phyloP scores from a whole-genome alignment of 2,113 vertebrate species.

The Callipepla squamata region DNA sequence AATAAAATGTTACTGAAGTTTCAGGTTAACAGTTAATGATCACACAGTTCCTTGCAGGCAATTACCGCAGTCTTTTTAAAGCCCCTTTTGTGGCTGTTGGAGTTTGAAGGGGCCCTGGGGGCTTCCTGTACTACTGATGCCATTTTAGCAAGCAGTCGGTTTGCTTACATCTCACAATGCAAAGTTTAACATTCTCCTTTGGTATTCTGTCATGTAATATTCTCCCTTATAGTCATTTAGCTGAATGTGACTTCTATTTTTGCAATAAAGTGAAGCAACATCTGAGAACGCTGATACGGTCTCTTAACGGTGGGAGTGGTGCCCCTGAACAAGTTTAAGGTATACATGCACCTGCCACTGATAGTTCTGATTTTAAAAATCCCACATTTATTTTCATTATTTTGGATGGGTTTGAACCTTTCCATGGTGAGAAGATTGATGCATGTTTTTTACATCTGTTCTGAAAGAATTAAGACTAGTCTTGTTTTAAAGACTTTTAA shows the following conservation, averaged over 20 bases:
- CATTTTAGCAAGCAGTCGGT: slow-evolving; percentile 12
- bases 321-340: neutral
- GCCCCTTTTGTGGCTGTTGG: neutral
- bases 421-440: neutral
- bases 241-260: neutral
- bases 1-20: slow-evolving; percentile 58
- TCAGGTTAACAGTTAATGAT: slow-evolving; percentile 69
- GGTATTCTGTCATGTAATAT: neutral
- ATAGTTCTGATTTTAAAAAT: neutral
- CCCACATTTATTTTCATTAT: neutral
- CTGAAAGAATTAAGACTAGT: neutral
- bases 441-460: too few species aligned
- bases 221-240: neutral
- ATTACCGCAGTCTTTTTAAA: slow-evolving; percentile 53
- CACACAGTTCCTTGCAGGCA: slow-evolving; percentile 28
- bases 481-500: neutral
- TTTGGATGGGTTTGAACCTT: rapidly evolving
- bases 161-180: slow-evolving; percentile 34
- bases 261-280: neutral
- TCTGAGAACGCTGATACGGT: rapidly evolving
- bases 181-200: neutral
- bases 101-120: neutral
- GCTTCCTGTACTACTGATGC: neutral
- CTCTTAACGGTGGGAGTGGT: neutral
- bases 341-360: neutral